Percentiles rank a stretch among this genome's conserved stretches.
These are phyloP conservation scores for Sinocyclocheilus maitianheensis DNA, from an alignment of 2,113 vertebrate genomes.

Conservation along the genomic window DNA sequence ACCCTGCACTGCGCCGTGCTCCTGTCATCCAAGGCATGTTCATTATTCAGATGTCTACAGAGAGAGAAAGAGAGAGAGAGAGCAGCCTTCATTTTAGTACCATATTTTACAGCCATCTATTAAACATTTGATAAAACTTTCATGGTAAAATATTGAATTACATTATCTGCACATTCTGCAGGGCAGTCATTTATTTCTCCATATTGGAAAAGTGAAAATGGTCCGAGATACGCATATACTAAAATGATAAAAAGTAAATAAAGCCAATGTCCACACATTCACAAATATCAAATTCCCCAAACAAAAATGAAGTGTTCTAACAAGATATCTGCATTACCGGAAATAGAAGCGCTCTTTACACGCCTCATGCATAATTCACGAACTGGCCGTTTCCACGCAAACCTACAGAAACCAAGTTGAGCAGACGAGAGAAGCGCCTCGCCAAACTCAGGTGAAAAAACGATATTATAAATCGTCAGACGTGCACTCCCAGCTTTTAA, in stretches of 20 bases:
- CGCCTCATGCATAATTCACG: conserved; percentile 61
- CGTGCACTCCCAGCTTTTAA: conserved; percentile 33
- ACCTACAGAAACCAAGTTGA: conserved; percentile 52
- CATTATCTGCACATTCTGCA: conserved; percentile 38
- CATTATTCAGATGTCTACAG: conserved; percentile 98
- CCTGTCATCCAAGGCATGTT: conserved; percentile 99
- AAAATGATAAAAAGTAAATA: conserved; percentile 50
- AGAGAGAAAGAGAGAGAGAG: conserved; percentile 55
- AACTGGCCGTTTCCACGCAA: conserved; percentile 55
- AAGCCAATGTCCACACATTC: conserved; percentile 31
- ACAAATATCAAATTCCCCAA: conserved; percentile 45
- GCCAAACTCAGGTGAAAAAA: conserved; percentile 59
- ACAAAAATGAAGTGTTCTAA: conserved; percentile 35
- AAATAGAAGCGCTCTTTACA: conserved; percentile 54
- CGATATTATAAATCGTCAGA: conserved; percentile 57
- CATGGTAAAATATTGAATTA: conserved; percentile 50
- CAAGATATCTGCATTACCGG: conserved; percentile 42
- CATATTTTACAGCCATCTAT: conserved; percentile 52
- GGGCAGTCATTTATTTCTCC: conserved; percentile 40
- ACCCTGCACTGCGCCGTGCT: conserved; percentile 99
- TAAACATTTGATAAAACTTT: conserved; percentile 55
- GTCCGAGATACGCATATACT: conserved; percentile 28
- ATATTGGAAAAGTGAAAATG: conserved; percentile 36
- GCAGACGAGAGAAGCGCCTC: conserved; percentile 61
- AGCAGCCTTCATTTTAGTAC: conserved; percentile 47